These are phyloP conservation scores for Hydraecia micacea DNA, from an alignment of 2,888 invertebrate genomes.

Conservation along the genomic window DNA sequence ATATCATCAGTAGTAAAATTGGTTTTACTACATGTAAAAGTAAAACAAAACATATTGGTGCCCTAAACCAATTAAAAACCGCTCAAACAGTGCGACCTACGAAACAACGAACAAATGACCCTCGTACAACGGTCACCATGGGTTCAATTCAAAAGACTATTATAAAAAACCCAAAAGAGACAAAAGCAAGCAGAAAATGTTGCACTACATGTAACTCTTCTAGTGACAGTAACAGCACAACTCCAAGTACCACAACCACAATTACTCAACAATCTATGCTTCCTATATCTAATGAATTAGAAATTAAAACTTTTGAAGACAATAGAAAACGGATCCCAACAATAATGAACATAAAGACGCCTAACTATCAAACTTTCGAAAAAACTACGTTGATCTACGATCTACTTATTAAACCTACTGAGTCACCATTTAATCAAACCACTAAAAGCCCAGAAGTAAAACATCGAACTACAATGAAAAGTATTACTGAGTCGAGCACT, in stretches of 20 bases:
- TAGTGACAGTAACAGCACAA: not conserved
- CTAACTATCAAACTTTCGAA: not conserved
- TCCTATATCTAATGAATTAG: not conserved
- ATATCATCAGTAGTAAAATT: conserved; percentile 36
- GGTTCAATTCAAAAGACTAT: not conserved
- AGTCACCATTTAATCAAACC: not conserved
- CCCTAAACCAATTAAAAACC: not conserved
- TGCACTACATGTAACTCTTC: not conserved
- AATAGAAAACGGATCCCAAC: not conserved
- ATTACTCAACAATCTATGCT: not conserved
- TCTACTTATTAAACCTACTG: conserved; percentile 15
- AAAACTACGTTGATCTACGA: conserved; percentile 9
- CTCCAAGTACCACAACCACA: not conserved
- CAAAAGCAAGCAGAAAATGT: not conserved
- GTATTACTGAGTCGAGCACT: conserved; percentile 30
- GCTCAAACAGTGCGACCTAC: not conserved
- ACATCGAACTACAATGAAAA: conserved; percentile 34
- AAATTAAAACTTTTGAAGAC: not conserved
- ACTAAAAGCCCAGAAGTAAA: conserved; percentile 3
- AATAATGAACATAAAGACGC: not conserved
- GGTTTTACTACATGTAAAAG: not conserved
- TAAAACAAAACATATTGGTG: not conserved
- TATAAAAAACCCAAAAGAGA: not conserved
- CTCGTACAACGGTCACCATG: not conserved
- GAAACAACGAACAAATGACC: not conserved